These are phyloP conservation scores for Microtus ochrogaster DNA, from an alignment of 2,113 vertebrate species.

Conservation along the genomic window DNA sequence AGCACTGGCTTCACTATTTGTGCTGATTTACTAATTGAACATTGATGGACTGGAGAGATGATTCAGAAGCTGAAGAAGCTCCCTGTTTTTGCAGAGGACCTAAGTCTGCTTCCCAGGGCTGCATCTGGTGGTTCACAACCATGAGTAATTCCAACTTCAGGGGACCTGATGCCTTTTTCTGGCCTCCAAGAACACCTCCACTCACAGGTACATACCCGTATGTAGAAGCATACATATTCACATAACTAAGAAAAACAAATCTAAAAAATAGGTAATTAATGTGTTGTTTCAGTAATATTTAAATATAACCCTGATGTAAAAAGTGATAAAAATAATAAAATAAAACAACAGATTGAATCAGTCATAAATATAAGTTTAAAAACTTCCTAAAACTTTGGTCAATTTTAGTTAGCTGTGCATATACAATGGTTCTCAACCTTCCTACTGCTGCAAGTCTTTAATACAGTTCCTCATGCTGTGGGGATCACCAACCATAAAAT, in stretches of 20 bases:
- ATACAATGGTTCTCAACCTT: not conserved
- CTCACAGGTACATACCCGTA: not conserved
- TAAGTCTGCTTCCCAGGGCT: not conserved
- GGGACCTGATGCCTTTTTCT: not conserved
- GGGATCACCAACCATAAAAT: not conserved
- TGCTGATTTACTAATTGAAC: not conserved
- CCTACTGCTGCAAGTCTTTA: not conserved
- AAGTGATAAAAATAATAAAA: not conserved
- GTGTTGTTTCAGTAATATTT: not conserved
- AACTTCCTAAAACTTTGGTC: constrained; percentile 15
- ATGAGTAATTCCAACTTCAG: not conserved
- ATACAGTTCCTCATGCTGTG: not conserved
- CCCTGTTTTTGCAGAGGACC: not conserved
- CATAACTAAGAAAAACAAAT: not conserved
- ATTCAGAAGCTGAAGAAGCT: not conserved
- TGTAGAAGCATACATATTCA: not conserved
- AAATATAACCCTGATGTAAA: not conserved
- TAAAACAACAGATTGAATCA: not conserved
- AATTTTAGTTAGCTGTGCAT: not conserved
- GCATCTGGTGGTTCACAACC: no score
- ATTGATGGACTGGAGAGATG: not conserved
- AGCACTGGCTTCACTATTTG: not conserved
- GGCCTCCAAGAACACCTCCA: not conserved
- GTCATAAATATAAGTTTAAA: not conserved
- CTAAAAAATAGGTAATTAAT: not conserved